Conservation (phyloP, 2,888 invertebrate genomes). For the Aphodius granarius region DNA sequence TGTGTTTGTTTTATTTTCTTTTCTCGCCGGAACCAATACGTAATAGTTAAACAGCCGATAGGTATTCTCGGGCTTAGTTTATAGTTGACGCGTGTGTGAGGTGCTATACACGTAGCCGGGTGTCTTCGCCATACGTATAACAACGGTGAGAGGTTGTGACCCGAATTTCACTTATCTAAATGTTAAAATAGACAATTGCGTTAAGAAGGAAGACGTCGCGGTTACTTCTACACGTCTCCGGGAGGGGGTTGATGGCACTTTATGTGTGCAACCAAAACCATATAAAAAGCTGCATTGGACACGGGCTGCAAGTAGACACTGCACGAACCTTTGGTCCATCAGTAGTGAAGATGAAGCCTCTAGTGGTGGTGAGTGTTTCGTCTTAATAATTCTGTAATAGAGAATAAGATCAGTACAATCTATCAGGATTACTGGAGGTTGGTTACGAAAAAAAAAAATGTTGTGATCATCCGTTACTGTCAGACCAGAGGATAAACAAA, state of each 20-base stretch:
- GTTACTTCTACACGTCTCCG: constrained; percentile 26
- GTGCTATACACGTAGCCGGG: neutral
- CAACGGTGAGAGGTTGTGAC: constrained; percentile 48
- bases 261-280: constrained; percentile 7
- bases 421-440: neutral
- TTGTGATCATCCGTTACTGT: too few species aligned
- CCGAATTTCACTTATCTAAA: constrained; percentile 52
- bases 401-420: neutral
- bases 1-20: neutral
- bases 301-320: constrained; percentile 34
- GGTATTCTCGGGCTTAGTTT: neutral
- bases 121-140: constrained; percentile 18
- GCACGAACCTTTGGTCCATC: constrained; percentile 37
- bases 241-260: constrained; percentile 45
- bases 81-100: neutral
- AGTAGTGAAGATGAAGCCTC: constrained; percentile 45
- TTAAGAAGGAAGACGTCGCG: constrained; percentile 44
- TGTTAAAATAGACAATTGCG: constrained; percentile 42
- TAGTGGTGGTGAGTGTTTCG: constrained; percentile 45
- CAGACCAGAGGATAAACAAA: too few species aligned
- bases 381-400: neutral
- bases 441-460: neutral
- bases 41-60: neutral
- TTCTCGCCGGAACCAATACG: neutral
- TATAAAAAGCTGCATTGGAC: constrained; percentile 45